Base-by-base conservation (phyloP, 2,888 invertebrate genomes). In the Rhagonycha lutea region DNA sequence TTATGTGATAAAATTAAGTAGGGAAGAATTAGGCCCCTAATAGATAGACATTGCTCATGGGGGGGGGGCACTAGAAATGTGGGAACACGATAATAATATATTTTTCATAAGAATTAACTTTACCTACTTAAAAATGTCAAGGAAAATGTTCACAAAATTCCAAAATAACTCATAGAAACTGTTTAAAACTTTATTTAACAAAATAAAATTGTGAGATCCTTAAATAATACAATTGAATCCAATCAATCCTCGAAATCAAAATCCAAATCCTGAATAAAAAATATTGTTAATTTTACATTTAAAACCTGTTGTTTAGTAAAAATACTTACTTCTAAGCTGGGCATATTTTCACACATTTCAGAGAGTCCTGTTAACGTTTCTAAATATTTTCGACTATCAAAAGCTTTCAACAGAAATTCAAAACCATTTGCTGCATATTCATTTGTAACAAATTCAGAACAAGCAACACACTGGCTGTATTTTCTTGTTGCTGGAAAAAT, bases 391-490 rank as follows among this genome's bases (percentile, higher is more conserved):
- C 96, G 93, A 80, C 94, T 93, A 83, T 95, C 93, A 83, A 96
- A 95, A 0, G 94, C 96, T 82, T 94, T 91, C 70, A 94, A 84
- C 28, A 98, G 86, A 86, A 98, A 97, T 14, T 92, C 90, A 69
- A 92, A 91, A 0, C 94, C 93, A 11, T 91, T 89, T 0, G 86
- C 84, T 71, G 85, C 83, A 83, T 89, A 92, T 72, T 89, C 89
- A 3, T 87, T 80, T n/a, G 91, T 78, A 18, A 92, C 87, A 68
- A 84, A 75, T 79, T 91, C 88, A 0, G 98, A 98, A 85, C 99
- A 99, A 0, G 97, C 99, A 65, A 97, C 96, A 85, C 99, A 99
- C 80, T 95, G 94, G 72, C 92, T 91, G 89, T 97, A 99, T 82
- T 95, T 94, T 70, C 92, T 90, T 62, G 96, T 96, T 1, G 96